Evolutionary conservation across 1,140 invertebrate species (phyloP), one percentile per base, ranked within the genome.

Genomic region (Tetraneura akinire): DNA sequence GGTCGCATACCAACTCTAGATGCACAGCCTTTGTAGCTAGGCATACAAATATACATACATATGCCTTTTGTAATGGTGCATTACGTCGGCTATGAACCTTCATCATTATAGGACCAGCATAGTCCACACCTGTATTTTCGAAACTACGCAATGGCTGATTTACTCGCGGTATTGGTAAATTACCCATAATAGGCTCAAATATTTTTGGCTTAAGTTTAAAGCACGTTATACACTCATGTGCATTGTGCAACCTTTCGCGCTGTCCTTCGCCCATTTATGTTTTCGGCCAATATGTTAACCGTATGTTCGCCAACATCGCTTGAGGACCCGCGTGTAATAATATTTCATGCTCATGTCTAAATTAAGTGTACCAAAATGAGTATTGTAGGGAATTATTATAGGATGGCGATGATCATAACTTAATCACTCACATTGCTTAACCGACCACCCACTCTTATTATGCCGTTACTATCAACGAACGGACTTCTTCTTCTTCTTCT

Each of bases 371-470:
- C 84, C 84, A 9, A 87, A 73, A 32, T 82, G 81, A 82, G 85
- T 82, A 26, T 83, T 83, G 13, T 81, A 47, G 32, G 85, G 84
- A 49, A 86, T 70, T 14, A 88, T 57, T 18, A 86, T 84, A 0
- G 86, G 87, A 83, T 87, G 85, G 81, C 86, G 86, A 29, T 84
- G 82, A 37, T 84, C 82, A 74, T 80, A 80, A 18, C 80, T 71
- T 45, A 73, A 8, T 32, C 47, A 70, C 45, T 66, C 9, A 80
- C 37, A 51, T 80, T 73, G 18, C 8, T 6, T 60, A 82, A 53
- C 21, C 81, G 18, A 51, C 82, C 82, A 23, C 82, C 80, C 1
- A 80, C 62, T 32, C 82, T 71, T 21, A 82, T 80, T 11, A 82
- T 21, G 23, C 51, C 64, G 32, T 81, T 64, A 51, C 57, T 64